Conservation (phyloP, 2,113 vertebrate species). For the Sebastes fasciatus region DNA sequence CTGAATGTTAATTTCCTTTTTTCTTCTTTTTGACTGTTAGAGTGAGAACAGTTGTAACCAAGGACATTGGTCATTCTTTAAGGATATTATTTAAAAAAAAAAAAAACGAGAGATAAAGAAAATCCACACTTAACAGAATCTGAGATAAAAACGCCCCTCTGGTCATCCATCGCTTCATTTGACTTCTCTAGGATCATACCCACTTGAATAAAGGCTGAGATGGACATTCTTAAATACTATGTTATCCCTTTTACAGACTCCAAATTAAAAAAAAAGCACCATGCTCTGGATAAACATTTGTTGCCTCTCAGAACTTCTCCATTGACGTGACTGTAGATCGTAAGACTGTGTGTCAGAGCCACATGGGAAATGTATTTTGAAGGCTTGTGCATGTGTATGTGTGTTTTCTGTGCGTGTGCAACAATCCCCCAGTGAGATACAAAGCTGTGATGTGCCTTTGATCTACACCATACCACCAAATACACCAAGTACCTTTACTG, state of each 20-base stretch:
- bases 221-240: slow-evolving; percentile 91
- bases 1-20: slow-evolving; percentile 93
- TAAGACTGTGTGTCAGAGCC: slow-evolving; percentile 55
- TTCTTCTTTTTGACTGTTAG: slow-evolving; percentile 88
- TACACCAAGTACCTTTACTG: slow-evolving; percentile 63
- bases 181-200: slow-evolving; percentile 91
- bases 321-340: slow-evolving; percentile 80
- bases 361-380: slow-evolving; percentile 57
- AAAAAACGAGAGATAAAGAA: slow-evolving; percentile 78
- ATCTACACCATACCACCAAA: slow-evolving; percentile 74
- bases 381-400: slow-evolving; percentile 71
- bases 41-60: slow-evolving; percentile 91
- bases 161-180: slow-evolving; percentile 89
- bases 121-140: slow-evolving; percentile 84
- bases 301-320: slow-evolving; percentile 88
- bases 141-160: slow-evolving; percentile 81
- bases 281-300: slow-evolving; percentile 87
- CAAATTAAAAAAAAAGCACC: slow-evolving; percentile 74
- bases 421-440: slow-evolving; percentile 74
- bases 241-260: slow-evolving; percentile 92
- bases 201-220: slow-evolving; percentile 95
- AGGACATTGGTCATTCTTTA: slow-evolving; percentile 95
- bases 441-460: slow-evolving; percentile 80
- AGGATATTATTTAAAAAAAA: slow-evolving; percentile 87
- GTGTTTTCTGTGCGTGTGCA: slow-evolving; percentile 74